phyloP scores from a whole-genome alignment of 2,797 vertebrate species.

The Scleropages formosus region DNA sequence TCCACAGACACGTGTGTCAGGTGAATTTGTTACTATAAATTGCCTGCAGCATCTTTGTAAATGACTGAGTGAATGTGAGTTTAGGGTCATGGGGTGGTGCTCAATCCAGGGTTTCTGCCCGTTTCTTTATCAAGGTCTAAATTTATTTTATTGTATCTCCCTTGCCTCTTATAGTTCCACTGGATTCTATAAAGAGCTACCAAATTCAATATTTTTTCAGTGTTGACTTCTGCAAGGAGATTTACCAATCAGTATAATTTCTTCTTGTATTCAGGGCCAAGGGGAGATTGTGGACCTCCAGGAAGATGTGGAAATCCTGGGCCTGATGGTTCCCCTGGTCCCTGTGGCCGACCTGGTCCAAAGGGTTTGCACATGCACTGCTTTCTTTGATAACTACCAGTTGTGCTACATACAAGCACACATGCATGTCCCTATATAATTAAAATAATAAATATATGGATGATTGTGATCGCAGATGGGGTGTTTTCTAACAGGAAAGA shows the following conservation, averaged over 20 bases:
- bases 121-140: background rate
- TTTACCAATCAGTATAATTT: background rate
- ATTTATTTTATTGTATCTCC: conserved; percentile 28
- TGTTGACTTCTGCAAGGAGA: no score
- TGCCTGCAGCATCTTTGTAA: no score
- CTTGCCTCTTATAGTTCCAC: background rate
- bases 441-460: background rate
- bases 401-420: background rate
- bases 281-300: conserved; percentile 14
- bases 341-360: conserved; percentile 41
- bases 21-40: no score
- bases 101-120: no score
- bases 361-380: background rate
- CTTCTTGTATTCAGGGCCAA: conserved; percentile 23
- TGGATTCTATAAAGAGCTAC: background rate
- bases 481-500: conserved; percentile 37
- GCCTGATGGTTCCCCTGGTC: background rate
- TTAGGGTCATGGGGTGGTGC: no score
- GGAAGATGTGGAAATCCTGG: background rate
- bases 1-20: no score
- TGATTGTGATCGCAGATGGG: background rate
- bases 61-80: no score
- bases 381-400: conserved; percentile 37
- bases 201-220: no score
- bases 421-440: background rate